Percentiles rank a stretch among this genome's conserved stretches.
Conservation (phyloP, 2,797 vertebrate genomes). For the Emys orbicularis region DNA sequence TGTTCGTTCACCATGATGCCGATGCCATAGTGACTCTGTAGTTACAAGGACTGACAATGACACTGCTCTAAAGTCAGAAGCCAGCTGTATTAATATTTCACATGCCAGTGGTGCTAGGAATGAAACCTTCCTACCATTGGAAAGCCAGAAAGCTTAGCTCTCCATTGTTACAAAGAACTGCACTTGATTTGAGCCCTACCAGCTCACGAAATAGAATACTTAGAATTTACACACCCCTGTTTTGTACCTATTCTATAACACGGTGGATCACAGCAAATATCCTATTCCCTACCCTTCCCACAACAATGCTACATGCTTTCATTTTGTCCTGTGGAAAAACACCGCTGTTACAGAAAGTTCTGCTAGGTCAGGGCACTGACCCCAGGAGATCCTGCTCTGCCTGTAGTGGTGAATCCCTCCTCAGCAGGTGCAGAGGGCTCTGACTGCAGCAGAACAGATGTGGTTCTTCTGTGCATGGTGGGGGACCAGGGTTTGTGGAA, state of each 20-base stretch:
- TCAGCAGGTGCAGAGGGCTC: neutral
- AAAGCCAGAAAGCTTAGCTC: neutral
- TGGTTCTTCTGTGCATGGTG: neutral
- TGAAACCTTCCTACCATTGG: neutral
- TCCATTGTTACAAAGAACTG: neutral
- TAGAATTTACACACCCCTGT: rapidly evolving
- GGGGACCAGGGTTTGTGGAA: neutral
- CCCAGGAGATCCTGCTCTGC: neutral
- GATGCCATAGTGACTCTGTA: constrained; percentile 45
- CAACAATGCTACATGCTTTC: neutral
- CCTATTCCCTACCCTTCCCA: neutral
- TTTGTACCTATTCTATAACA: neutral
- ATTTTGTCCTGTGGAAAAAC: neutral
- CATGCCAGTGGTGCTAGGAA: neutral
- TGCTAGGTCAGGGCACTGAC: neutral
- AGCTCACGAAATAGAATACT: neutral
- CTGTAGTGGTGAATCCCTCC: no score
- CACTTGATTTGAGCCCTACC: neutral
- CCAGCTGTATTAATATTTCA: constrained; percentile 1
- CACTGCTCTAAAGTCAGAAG: constrained; percentile 38
- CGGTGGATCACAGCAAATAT: neutral
- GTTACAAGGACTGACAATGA: constrained; percentile 4
- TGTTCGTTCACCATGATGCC: constrained; percentile 17
- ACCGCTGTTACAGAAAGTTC: neutral
- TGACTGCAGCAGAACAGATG: neutral